Percentiles rank a stretch among this genome's conserved stretches.
Evolutionary conservation across 2,797 vertebrate genomes (phyloP).

Genomic region (Gallinago solitaria): DNA sequence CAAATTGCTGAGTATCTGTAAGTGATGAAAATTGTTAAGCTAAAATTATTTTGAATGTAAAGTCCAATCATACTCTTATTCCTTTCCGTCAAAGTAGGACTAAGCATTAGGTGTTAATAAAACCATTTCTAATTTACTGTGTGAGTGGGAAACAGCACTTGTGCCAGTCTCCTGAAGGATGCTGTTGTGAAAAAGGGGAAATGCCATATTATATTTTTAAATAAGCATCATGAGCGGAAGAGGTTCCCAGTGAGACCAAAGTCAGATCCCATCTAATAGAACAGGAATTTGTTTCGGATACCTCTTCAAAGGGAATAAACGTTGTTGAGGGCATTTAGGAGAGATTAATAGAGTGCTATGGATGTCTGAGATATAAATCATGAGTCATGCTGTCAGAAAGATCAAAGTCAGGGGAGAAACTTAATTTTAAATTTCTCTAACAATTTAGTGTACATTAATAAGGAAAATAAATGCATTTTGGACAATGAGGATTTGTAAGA

Average conservation of each 20-base stretch:
- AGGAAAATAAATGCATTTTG: background rate
- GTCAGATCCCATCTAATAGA: background rate
- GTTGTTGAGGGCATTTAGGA: background rate
- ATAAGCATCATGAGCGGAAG: background rate
- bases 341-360: background rate
- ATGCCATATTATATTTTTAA: background rate
- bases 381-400: background rate
- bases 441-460: background rate
- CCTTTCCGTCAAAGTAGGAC: background rate
- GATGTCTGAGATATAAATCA: background rate
- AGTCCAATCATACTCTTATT: background rate
- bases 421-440: background rate
- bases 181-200: background rate
- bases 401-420: background rate
- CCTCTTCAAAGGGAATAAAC: conserved; percentile 21
- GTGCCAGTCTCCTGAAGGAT: background rate
- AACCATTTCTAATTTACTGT: background rate
- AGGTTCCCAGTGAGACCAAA: background rate
- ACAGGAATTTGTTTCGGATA: background rate
- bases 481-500: background rate
- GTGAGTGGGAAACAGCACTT: background rate
- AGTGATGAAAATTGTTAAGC: background rate
- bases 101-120: background rate
- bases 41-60: background rate
- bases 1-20: background rate